A percentile compares a stretch with the other conserved stretches of the same genome.
Conservation (phyloP, 2,113 vertebrate genomes). For the Corvus cornix region DNA sequence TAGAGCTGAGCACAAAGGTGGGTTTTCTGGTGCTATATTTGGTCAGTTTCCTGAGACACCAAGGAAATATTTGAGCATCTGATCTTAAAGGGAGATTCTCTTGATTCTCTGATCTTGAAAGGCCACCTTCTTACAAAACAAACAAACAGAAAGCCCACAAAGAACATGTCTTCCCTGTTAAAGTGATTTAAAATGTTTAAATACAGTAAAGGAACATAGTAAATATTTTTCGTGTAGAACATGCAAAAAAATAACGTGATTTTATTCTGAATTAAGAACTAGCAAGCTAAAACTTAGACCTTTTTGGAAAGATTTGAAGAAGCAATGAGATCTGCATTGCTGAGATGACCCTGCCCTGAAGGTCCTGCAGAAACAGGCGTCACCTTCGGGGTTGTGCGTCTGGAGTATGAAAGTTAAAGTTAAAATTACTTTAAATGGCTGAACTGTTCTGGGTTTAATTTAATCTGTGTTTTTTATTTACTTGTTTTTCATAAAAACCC, state of each 20-base stretch:
- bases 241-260: not conserved
- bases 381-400: not conserved
- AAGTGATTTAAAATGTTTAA: not conserved
- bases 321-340: not conserved
- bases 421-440: not conserved
- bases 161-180: not conserved
- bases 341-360: not conserved
- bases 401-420: not conserved
- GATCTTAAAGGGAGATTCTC: not conserved
- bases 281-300: not conserved
- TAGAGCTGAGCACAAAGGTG: not conserved
- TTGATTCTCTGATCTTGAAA: not conserved
- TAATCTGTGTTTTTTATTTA: not conserved
- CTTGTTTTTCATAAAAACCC: not conserved
- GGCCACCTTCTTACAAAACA: not conserved
- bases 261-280: not conserved
- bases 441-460: not conserved
- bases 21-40: accelerated
- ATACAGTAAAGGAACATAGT: not conserved
- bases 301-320: not conserved
- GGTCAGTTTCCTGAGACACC: not conserved
- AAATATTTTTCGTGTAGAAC: not conserved
- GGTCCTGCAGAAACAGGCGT: not conserved
- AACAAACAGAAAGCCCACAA: not conserved
- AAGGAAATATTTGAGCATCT: not conserved